A percentile compares a stretch with the other conserved stretches of the same genome.
phyloP scores from a whole-genome alignment of 2,797 vertebrate genomes.

The Acipenser ruthenus region DNA sequence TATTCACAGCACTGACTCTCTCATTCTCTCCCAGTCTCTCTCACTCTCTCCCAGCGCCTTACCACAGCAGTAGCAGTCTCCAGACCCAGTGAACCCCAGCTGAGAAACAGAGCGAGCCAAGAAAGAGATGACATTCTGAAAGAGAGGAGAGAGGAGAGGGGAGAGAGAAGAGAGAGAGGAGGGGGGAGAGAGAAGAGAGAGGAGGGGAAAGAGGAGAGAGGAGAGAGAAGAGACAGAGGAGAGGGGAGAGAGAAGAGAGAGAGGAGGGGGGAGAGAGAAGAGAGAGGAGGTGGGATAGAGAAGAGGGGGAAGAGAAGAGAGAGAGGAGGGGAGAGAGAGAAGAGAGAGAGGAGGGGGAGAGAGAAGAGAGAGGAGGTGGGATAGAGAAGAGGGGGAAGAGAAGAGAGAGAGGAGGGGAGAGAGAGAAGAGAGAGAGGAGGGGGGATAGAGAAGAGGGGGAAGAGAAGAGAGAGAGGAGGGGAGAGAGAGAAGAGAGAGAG shows the following conservation, averaged over 20 bases:
- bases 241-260: neutral
- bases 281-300: neutral
- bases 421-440: too few species aligned
- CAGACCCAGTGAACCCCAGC: slow-evolving; percentile 84
- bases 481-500: neutral
- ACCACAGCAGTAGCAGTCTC: slow-evolving; percentile 84
- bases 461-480: slow-evolving; percentile 10
- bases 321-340: too few species aligned
- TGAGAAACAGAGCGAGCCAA: slow-evolving; percentile 78
- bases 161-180: neutral
- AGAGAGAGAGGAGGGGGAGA: slow-evolving; percentile 14
- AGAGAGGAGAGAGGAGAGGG: neutral
- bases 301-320: slow-evolving; percentile 12
- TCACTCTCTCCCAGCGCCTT: slow-evolving; percentile 20
- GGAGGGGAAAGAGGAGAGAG: slow-evolving; percentile 14
- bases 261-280: neutral
- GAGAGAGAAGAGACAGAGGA: neutral
- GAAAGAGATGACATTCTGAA: slow-evolving; percentile 80
- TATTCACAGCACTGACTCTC: too few species aligned
- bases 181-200: neutral
- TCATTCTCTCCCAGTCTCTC: too few species aligned
- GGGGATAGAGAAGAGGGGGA: slow-evolving; percentile 10
- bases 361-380: slow-evolving; percentile 31
- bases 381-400: slow-evolving; percentile 32
- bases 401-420: too few species aligned